These are phyloP conservation scores for Graptemys geographica DNA, from an alignment of 2,797 vertebrate species.

Conservation along the genomic window DNA sequence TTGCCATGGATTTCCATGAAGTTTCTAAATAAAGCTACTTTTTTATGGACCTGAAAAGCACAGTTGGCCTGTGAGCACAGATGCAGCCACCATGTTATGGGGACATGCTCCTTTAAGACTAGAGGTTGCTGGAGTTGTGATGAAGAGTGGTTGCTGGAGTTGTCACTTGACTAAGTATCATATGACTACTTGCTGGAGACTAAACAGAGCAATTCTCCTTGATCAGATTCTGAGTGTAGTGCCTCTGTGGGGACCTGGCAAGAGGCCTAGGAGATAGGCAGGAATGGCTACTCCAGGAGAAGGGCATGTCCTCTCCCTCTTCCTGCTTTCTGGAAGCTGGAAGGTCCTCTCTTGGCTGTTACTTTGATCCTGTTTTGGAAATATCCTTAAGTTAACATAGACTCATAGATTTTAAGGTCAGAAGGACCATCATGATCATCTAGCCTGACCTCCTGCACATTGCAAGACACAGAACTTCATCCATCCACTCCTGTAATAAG, in stretches of 20 bases:
- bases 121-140: background rate
- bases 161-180: background rate
- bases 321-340: background rate
- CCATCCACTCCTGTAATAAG: too few species aligned
- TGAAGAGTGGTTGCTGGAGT: too few species aligned
- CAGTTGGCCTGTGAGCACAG: background rate
- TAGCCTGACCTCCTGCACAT: too few species aligned
- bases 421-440: too few species aligned
- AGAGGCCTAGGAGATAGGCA: background rate
- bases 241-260: background rate
- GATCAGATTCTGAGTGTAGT: background rate
- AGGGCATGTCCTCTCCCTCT: background rate
- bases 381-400: background rate
- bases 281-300: background rate
- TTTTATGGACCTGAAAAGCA: background rate
- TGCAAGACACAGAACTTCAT: too few species aligned
- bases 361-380: background rate
- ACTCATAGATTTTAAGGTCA: too few species aligned
- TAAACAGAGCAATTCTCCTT: background rate
- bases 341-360: background rate
- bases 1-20: constrained; percentile 21
- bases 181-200: background rate
- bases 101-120: background rate
- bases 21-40: background rate
- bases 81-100: background rate